phyloP scores from a whole-genome alignment of 2,888 invertebrate genomes.

The Agrotis ipsilon region DNA sequence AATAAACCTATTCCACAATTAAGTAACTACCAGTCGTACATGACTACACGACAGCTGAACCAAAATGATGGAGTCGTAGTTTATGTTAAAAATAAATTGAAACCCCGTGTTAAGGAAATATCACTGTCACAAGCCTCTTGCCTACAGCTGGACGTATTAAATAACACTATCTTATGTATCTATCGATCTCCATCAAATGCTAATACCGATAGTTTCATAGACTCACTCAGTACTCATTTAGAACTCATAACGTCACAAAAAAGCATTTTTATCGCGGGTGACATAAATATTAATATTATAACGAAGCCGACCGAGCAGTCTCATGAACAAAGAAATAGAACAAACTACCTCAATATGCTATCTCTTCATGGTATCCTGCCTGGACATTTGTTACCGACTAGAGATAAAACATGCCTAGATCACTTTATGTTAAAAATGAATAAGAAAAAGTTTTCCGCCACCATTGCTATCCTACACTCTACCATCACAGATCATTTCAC shows the following conservation, averaged over 20 bases:
- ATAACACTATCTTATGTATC: constrained; percentile 36
- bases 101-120: constrained; percentile 21
- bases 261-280: too few relatives aligned
- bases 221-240: constrained; percentile 28
- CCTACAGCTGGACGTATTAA: constrained; percentile 30
- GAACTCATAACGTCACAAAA: neutral
- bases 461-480: too few relatives aligned
- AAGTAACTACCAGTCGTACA: constrained; percentile 4
- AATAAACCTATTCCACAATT: constrained; percentile 25
- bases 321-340: constrained; percentile 27
- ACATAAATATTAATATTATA: too few relatives aligned
- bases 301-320: constrained; percentile 4
- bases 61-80: constrained; percentile 39
- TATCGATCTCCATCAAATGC: constrained; percentile 35
- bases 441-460: too few relatives aligned
- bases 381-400: neutral
- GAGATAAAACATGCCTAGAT: neutral
- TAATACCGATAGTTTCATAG: constrained; percentile 30
- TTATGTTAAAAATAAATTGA: constrained; percentile 24
- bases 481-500: too few relatives aligned
- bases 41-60: constrained; percentile 36
- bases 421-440: neutral
- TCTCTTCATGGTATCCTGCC: constrained; percentile 8
- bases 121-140: constrained; percentile 46
- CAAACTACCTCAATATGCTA: constrained; percentile 34